Evolutionary conservation across 2,113 vertebrate species (phyloP).

Genomic region (Camelus bactrianus): DNA sequence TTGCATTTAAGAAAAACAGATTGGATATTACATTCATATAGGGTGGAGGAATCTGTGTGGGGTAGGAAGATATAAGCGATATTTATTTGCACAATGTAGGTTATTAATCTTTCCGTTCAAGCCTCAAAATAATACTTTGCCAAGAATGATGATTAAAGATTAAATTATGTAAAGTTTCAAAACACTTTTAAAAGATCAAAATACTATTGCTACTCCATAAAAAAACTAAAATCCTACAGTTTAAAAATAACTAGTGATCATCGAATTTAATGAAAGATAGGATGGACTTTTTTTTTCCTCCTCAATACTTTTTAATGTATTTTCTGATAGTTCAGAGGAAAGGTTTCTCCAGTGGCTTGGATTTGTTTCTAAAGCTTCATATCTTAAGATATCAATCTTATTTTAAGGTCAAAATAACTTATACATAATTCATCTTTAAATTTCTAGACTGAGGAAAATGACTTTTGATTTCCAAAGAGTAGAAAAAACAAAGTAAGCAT

Average conservation of each 20-base stretch:
- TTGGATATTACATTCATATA: not conserved
- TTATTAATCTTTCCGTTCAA: not conserved
- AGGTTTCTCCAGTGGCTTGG: constrained; percentile 17
- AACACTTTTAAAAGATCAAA: not conserved
- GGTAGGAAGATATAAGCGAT: not conserved
- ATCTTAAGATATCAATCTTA: not conserved
- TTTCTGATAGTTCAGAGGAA: constrained; percentile 41
- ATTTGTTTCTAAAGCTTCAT: not conserved
- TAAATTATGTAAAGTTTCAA: not conserved
- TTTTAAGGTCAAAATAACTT: not conserved
- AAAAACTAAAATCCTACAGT: not conserved
- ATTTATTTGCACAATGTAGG: not conserved
- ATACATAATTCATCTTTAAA: not conserved
- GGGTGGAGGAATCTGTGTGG: not conserved
- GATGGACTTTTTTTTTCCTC: not conserved
- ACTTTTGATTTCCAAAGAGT: constrained; percentile 8
- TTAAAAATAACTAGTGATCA: not conserved
- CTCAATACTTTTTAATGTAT: not conserved
- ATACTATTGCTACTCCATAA: not conserved
- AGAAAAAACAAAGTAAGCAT: not conserved
- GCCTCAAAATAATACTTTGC: constrained; percentile 22
- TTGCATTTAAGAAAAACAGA: not conserved
- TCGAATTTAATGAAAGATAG: constrained; percentile 9
- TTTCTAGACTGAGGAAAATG: constrained; percentile 25
- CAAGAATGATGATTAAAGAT: constrained; percentile 15